Evolutionary conservation across 2,113 vertebrate species (phyloP), one percentile per base, ranked within the genome.

Genomic region (Pagrus major): DNA sequence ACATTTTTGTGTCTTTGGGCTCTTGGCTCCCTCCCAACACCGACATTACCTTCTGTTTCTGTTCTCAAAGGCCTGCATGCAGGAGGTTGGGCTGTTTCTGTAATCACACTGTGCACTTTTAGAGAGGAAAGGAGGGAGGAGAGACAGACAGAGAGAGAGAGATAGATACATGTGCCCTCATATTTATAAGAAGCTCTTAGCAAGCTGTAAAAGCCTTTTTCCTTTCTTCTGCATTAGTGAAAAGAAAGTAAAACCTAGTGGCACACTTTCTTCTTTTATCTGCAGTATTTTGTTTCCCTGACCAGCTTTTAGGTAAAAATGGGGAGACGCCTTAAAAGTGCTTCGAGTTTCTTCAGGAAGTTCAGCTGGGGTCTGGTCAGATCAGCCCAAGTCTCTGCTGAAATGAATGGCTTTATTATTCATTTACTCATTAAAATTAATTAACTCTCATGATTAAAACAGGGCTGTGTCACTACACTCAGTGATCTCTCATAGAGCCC

Each of bases 1-100:
- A 91, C 86, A 86, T 91, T 81, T 81, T 55, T 52, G 68, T 90
- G 86, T 90, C 85, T 93, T 80, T 81, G 85, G 84, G 89, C 81
- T 86, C 78, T 90, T 85, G 78, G 82, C 89, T 83, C 78, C 61
- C 83, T 78, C 78, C 83, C 73, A 88, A 60, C 81, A 71, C 55
- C 0, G 51, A 81, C 85, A 86, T 86, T 84, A 85, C 79, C 78
- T 84, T 88, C 79, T 88, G 79, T 78, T 82, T 71, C 52, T 88
- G 81, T 60, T 78, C 85, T 87, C 49, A 78, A 71, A 89, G 77
- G 69, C 82, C 60, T 79, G 73, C 51, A 66, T 78, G 70, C 64
- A 68, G 81, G 56, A 89, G 71, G 78, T 83, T 31, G 66, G 54
- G 42, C 68, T 86, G 75, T 64, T 81, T 77, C 81, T 89, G 65